Evolutionary conservation across 2,797 vertebrate genomes (phyloP).

Genomic region (Periparus ater): DNA sequence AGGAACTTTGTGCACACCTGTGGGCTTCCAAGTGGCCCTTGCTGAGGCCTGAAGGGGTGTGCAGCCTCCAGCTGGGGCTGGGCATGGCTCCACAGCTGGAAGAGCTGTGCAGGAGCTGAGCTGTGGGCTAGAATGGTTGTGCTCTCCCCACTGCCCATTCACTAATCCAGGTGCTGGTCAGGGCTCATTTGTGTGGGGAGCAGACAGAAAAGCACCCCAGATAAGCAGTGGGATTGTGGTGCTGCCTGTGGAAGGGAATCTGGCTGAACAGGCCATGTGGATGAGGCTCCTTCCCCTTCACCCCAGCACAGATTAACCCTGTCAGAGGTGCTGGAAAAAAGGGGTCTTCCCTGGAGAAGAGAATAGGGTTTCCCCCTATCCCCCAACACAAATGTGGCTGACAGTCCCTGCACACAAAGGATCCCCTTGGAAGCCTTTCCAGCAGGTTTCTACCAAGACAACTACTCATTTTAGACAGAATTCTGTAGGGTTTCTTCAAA

Average conservation of each 20-base stretch:
- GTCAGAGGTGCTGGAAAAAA: neutral
- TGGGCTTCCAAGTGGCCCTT: neutral
- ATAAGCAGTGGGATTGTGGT: rapidly evolving
- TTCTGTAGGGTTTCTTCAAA: neutral
- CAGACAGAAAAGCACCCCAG: neutral
- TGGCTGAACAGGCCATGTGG: neutral
- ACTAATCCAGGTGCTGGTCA: neutral
- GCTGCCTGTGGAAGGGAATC: neutral
- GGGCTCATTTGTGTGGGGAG: neutral
- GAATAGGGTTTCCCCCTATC: rapidly evolving
- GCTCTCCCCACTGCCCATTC: neutral
- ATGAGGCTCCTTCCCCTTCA: neutral
- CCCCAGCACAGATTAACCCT: neutral
- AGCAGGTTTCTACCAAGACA: neutral
- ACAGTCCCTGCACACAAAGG: neutral
- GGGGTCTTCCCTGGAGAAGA: neutral
- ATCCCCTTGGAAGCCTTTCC: neutral
- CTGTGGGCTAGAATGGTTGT: neutral
- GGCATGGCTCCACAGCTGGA: neutral
- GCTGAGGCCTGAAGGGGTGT: neutral
- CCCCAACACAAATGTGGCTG: neutral
- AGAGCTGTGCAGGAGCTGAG: neutral
- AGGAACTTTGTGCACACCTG: neutral
- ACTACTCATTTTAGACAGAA: rapidly evolving
- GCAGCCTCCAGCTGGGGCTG: neutral